Percentiles rank a stretch among this genome's conserved stretches.
Conservation (phyloP, 2,797 vertebrate species). For the Numenius phaeopus region DNA sequence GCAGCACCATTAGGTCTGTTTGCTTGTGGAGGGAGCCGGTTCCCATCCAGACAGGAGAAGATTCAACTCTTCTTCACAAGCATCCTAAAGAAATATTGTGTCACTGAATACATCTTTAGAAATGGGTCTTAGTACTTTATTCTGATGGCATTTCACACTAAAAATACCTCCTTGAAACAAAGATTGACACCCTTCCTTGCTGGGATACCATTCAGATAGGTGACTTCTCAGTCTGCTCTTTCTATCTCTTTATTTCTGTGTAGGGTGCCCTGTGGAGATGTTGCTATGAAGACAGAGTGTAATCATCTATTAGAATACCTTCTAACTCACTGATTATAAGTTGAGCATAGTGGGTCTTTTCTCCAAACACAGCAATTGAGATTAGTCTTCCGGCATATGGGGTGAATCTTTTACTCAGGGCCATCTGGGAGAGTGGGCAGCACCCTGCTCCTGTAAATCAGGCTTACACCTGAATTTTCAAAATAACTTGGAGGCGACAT, state of each 20-base stretch:
- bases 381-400: neutral
- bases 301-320: neutral
- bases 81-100: neutral
- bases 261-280: neutral
- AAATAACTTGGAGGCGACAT: neutral
- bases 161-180: neutral
- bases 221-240: neutral
- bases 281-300: neutral
- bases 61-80: neutral
- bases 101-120: neutral
- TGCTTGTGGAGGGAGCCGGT: neutral
- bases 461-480: neutral
- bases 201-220: neutral
- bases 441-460: neutral
- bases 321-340: neutral
- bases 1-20: rapidly evolving
- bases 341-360: neutral
- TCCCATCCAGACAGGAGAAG: neutral
- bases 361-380: neutral
- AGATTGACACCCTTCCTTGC: neutral
- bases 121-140: neutral
- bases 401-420: neutral
- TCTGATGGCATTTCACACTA: neutral
- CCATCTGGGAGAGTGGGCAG: neutral
- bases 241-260: neutral